Conservation (phyloP, 2,888 invertebrate genomes). For the Lithosia quadra region DNA sequence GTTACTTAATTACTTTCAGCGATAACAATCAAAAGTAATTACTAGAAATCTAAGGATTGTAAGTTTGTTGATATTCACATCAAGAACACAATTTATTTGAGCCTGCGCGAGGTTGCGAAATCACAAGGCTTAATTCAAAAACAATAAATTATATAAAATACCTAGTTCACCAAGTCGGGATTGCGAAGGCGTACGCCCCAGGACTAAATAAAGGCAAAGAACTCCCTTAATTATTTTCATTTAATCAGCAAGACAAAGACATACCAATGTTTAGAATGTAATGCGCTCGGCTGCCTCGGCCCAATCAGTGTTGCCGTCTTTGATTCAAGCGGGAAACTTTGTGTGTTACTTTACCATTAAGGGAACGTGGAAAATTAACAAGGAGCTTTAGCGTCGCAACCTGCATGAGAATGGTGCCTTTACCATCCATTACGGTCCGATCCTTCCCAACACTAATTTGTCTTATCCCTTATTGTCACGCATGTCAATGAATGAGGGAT, state of each 20-base stretch:
- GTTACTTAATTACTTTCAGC: neutral
- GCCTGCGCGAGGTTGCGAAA: neutral
- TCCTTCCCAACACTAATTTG: slow-evolving; percentile 58
- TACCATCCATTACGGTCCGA: slow-evolving; percentile 63
- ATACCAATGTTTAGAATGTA: slow-evolving; percentile 58
- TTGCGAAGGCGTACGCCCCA: slow-evolving; percentile 18
- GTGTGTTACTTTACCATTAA: slow-evolving; percentile 82
- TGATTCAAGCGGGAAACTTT: slow-evolving; percentile 71
- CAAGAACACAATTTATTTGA: neutral
- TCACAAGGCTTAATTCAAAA: slow-evolving; percentile 10
- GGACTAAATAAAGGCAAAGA: slow-evolving; percentile 44
- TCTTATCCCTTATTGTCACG: slow-evolving; percentile 64
- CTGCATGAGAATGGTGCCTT: slow-evolving; percentile 76
- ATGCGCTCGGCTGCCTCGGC: slow-evolving; percentile 54
- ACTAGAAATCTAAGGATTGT: slow-evolving; percentile 2
- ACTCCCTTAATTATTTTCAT: slow-evolving; percentile 54
- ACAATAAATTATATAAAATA: slow-evolving; percentile 21
- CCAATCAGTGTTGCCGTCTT: slow-evolving; percentile 71
- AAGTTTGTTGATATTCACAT: neutral
- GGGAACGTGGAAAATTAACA: slow-evolving; percentile 79
- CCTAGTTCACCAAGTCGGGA: slow-evolving; percentile 12
- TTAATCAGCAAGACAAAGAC: slow-evolving; percentile 56
- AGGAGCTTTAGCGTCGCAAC: slow-evolving; percentile 67
- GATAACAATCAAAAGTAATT: neutral
- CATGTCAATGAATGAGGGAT: slow-evolving; percentile 59